Conservation (phyloP, 2,113 vertebrate species). For the Galemys pyrenaicus region DNA sequence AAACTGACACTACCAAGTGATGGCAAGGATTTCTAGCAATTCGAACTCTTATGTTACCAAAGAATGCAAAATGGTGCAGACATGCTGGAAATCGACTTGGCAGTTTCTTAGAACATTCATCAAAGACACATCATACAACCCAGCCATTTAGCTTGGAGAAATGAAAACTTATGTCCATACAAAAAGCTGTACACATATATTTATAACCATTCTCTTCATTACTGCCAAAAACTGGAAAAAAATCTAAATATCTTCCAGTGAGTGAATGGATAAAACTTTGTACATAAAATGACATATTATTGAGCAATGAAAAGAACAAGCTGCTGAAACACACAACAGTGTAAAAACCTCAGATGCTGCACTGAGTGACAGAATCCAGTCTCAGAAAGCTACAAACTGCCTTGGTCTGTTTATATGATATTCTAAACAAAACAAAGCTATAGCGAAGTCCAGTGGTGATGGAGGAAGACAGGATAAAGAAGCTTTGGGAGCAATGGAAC, state of each 20-base stretch:
- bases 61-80: not conserved
- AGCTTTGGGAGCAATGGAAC: not conserved
- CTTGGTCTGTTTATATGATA: not conserved
- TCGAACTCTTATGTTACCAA: not conserved
- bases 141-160: not conserved
- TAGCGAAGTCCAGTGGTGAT: too few species aligned
- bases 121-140: not conserved
- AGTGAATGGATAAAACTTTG: not conserved
- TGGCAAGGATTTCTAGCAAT: not conserved
- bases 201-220: not conserved
- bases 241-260: not conserved
- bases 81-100: not conserved
- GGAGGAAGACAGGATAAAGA: not conserved
- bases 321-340: not conserved
- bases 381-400: not conserved
- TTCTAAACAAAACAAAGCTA: not conserved
- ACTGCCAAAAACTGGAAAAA: not conserved
- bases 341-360: not conserved
- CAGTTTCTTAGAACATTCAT: not conserved
- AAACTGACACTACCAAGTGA: not conserved
- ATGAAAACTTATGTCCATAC: not conserved
- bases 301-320: not conserved
- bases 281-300: too few species aligned
- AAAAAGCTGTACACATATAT: not conserved
- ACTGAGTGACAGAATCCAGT: not conserved